Base-by-base conservation (phyloP, 2,888 invertebrate genomes). In the Esperia sulphurella region DNA sequence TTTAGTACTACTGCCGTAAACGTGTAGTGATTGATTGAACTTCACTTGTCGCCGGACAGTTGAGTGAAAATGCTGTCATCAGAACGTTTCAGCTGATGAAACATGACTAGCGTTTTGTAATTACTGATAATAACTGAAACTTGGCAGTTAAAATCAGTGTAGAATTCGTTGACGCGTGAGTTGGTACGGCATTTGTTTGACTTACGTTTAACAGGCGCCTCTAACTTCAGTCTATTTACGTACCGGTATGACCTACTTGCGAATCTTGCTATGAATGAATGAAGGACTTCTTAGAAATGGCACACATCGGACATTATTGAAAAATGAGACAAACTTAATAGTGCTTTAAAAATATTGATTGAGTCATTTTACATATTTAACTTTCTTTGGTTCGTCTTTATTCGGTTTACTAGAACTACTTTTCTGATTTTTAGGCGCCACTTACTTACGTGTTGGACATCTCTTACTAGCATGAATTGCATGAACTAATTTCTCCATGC, bases 221-320 rank as follows among this genome's bases (percentile, higher is more conserved):
- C 41, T 41, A 45, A 52, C 42, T 44, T 33, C 37, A 43, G 12
- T 31, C 52, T 54, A 54, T 54, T 54, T 54, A 37, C 29, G 48
- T 40, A 49, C 3, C 41, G 14, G 44, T 46, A 46, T 52, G 50
- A 54, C 52, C 54, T 35, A 54, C 43, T 52, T 54, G 46, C 48
- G 38, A 52, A 46, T 50, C 30, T 37, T 35, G 41, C 37, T 48
- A 46, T 54, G 50, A 53, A 54, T 60, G 58, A 61, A 59, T 53
- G 58, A 53, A 57, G 46, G 50, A 53, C 40, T 57, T 58, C 58
- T 51, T 12, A 49, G 56, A 59, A 59, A 41, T 30, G 37, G 33
- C n/a, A 10, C 46, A 33, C n/a, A 35, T 45, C 21, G n/a, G 28
- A 37, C 57, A 64, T 67, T 64, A 62, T 65, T 62, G 48, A 46